Evolutionary conservation across 2,888 invertebrate species (phyloP).

Genomic region (Bombylius major): DNA sequence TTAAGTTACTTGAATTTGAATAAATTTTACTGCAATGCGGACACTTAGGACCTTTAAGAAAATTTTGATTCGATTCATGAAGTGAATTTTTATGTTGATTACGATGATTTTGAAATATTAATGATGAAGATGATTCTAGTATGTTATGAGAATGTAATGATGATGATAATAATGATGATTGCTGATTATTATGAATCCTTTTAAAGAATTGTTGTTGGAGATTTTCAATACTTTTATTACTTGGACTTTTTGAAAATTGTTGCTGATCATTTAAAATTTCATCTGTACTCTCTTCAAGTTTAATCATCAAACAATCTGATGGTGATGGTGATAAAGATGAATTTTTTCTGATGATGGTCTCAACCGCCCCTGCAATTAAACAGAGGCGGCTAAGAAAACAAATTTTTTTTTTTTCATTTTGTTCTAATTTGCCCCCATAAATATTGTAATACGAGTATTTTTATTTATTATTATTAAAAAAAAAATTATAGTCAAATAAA

Average conservation of each 20-base stretch:
- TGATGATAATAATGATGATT: too few species aligned
- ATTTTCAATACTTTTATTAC: too few species aligned
- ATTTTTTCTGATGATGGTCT: slow-evolving; percentile 39
- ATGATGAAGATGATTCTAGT: slow-evolving; percentile 1
- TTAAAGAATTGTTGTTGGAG: too few species aligned
- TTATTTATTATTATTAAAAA: too few species aligned
- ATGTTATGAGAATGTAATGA: too few species aligned
- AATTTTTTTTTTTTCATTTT: too few species aligned
- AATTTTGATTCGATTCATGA: too few species aligned
- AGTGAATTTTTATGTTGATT: slow-evolving; percentile 12
- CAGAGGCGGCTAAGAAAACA: slow-evolving; percentile 44
- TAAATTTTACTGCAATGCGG: slow-evolving; percentile 59
- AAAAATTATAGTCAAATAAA: too few species aligned
- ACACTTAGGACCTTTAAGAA: slow-evolving; percentile 44
- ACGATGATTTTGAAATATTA: background rate
- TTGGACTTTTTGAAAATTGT: too few species aligned
- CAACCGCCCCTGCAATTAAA: slow-evolving; percentile 50
- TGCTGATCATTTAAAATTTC: background rate
- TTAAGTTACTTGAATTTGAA: slow-evolving; percentile 60
- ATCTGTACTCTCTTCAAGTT: background rate
- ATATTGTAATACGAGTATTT: too few species aligned
- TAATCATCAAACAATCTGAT: background rate
- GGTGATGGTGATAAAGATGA: slow-evolving; percentile 1
- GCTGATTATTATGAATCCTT: too few species aligned
- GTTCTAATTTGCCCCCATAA: too few species aligned